Conservation (phyloP, 2,888 invertebrate genomes). For the Carpatolechia fugitivella region DNA sequence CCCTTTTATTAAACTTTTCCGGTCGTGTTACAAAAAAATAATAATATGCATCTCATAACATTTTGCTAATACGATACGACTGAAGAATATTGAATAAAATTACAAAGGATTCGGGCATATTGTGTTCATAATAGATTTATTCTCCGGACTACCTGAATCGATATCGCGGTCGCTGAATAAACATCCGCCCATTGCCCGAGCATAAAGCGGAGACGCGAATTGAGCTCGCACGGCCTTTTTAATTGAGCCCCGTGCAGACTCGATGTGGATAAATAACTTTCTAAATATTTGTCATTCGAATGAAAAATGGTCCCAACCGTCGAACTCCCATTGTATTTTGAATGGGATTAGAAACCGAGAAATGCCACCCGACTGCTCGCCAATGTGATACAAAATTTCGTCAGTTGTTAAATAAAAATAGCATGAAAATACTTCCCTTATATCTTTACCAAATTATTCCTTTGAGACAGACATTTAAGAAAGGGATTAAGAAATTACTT, state of each 20-base stretch:
- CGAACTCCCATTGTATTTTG: constrained; percentile 58
- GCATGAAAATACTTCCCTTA: constrained; percentile 55
- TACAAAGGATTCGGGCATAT: constrained; percentile 53
- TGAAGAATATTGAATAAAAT: constrained; percentile 48
- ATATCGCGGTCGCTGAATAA: constrained; percentile 66
- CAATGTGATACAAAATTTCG: constrained; percentile 47
- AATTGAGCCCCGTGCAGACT: constrained; percentile 61
- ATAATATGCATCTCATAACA: constrained; percentile 33
- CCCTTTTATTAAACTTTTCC: constrained; percentile 30
- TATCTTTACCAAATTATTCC: constrained; percentile 21
- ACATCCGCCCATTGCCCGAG: constrained; percentile 61
- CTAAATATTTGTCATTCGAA: constrained; percentile 76
- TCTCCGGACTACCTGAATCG: constrained; percentile 67
- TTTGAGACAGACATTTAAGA: too few species aligned
- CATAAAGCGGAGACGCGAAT: constrained; percentile 55
- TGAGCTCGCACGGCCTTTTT: constrained; percentile 52
- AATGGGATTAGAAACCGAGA: constrained; percentile 74
- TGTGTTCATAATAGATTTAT: constrained; percentile 70
- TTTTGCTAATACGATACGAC: constrained; percentile 49
- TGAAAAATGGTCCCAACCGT: constrained; percentile 69
- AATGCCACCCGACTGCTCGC: constrained; percentile 59
- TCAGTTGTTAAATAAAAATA: constrained; percentile 47
- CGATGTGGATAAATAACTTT: constrained; percentile 73
- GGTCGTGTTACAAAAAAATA: constrained; percentile 38
- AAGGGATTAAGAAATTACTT: too few species aligned